Conservation (phyloP, 2,113 vertebrate species). For the Epinephelus cyanopodus region DNA sequence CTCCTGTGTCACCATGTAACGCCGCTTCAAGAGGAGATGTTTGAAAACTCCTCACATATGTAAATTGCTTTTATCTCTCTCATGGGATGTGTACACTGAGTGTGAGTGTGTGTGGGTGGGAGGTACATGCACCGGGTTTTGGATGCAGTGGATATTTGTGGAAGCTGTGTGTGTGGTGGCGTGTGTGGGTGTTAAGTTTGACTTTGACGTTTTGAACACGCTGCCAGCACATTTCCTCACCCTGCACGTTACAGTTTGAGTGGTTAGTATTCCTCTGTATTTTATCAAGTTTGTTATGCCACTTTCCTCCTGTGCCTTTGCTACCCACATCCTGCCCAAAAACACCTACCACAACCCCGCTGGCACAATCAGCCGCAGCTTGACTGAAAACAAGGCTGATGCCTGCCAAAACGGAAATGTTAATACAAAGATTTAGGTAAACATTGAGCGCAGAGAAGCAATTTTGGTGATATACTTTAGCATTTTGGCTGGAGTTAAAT, state of each 20-base stretch:
- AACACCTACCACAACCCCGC: slow-evolving; percentile 72
- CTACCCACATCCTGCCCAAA: slow-evolving; percentile 84
- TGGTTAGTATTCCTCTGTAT: slow-evolving; percentile 75
- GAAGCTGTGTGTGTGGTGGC: slow-evolving; percentile 46
- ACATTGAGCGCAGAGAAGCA: slow-evolving; percentile 20
- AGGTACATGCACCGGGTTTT: slow-evolving; percentile 36
- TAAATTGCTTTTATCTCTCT: slow-evolving; percentile 37
- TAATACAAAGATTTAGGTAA: slow-evolving; percentile 3
- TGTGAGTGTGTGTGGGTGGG: slow-evolving; percentile 36
- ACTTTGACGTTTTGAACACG: slow-evolving; percentile 51
- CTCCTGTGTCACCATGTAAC: too few relatives aligned
- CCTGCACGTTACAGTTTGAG: slow-evolving; percentile 64
- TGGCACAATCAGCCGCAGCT: slow-evolving; percentile 52
- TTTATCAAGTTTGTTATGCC: slow-evolving; percentile 70
- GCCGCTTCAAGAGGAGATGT: slow-evolving; percentile 47
- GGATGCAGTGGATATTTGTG: slow-evolving; percentile 68
- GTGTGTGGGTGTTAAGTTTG: slow-evolving; percentile 41
- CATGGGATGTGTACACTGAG: slow-evolving; percentile 23
- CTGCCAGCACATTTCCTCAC: slow-evolving; percentile 72
- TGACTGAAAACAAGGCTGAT: slow-evolving; percentile 42
- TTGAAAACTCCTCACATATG: slow-evolving; percentile 28
- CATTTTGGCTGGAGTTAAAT: not conserved
- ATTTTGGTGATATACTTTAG: not conserved
- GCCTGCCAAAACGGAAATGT: slow-evolving; percentile 20
- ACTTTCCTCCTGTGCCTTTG: slow-evolving; percentile 62